These are phyloP conservation scores for Pollenia amentaria DNA, from an alignment of 2,888 invertebrate species.

Conservation along the genomic window DNA sequence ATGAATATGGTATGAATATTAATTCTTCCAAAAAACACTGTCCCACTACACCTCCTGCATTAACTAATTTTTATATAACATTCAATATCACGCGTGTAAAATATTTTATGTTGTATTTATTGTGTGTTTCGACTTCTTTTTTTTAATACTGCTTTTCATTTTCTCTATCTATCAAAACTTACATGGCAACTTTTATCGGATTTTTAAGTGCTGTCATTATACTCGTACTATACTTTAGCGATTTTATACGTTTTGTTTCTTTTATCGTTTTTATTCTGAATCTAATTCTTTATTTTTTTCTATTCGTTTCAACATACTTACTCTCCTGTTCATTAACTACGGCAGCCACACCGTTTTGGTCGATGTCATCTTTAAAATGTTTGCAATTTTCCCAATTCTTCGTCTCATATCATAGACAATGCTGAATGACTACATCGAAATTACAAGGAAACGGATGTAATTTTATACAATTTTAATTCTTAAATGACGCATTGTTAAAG, in stretches of 20 bases:
- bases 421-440: not conserved
- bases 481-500: slow-evolving; percentile 4
- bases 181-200: not conserved
- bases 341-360: not conserved
- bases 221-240: slow-evolving; percentile 5
- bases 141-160: not conserved
- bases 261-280: not conserved
- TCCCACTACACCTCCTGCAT: too few species aligned
- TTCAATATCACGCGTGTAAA: not conserved
- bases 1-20: too few species aligned
- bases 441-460: slow-evolving; percentile 9
- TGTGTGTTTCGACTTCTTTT: not conserved
- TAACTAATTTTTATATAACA: too few species aligned
- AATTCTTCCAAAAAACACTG: too few species aligned
- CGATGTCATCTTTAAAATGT: slow-evolving; percentile 9
- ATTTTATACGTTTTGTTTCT: not conserved
- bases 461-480: not conserved
- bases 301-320: slow-evolving; percentile 3
- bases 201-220: slow-evolving; percentile 38
- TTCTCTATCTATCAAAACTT: not conserved
- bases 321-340: not conserved
- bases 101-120: not conserved
- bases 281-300: slow-evolving; percentile 15
- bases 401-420: not conserved
- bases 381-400: slow-evolving; percentile 1